These are phyloP conservation scores for Etheostoma cragini DNA, from an alignment of 2,113 vertebrate genomes.

Conservation along the genomic window DNA sequence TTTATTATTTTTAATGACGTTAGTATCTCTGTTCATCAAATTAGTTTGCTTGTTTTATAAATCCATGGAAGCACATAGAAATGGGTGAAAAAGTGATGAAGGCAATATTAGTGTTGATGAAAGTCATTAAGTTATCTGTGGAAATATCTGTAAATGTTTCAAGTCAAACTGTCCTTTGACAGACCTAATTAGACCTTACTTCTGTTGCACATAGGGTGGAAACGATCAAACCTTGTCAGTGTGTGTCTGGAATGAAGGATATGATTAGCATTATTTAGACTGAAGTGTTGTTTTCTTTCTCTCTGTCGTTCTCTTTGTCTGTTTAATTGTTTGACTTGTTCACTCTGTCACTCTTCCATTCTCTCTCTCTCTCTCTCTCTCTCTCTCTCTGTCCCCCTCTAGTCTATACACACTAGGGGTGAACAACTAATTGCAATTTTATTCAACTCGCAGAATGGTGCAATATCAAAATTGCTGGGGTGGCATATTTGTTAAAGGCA, in stretches of 20 bases:
- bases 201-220: not conserved
- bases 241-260: conserved; percentile 48
- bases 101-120: not conserved
- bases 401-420: not conserved
- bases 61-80: not conserved
- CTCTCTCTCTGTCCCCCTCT: not conserved
- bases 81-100: not conserved
- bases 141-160: not conserved
- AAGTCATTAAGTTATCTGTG: not conserved
- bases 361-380: not conserved
- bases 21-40: not conserved
- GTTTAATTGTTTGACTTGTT: conserved; percentile 37
- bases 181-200: not conserved
- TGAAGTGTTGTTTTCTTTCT: conserved; percentile 34
- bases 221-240: conserved; percentile 21
- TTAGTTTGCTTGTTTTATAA: not conserved
- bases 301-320: conserved; percentile 27
- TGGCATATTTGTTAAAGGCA: too few relatives aligned
- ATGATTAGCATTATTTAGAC: conserved; percentile 40
- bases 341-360: conserved; percentile 3
- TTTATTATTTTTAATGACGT: not conserved
- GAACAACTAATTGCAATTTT: too few relatives aligned
- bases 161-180: not conserved
- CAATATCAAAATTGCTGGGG: too few relatives aligned
- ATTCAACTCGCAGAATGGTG: too few relatives aligned